A percentile compares a stretch with the other conserved stretches of the same genome.
Conservation (phyloP, 2,797 vertebrate genomes). For the Fratercula arctica region DNA sequence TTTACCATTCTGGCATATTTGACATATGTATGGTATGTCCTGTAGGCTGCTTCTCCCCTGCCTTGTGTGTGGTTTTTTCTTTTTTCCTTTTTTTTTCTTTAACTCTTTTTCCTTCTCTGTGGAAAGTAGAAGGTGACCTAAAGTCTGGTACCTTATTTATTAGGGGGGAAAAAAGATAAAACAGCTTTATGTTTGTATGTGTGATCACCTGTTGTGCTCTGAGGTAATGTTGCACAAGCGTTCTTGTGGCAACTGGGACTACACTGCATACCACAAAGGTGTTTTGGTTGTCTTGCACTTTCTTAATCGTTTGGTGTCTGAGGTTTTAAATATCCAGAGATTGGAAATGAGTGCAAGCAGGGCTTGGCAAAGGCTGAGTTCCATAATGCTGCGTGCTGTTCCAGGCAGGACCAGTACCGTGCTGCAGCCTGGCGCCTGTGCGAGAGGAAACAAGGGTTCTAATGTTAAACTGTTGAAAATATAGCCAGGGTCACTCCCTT, state of each 20-base stretch:
- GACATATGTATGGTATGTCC: not conserved
- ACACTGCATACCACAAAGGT: not conserved
- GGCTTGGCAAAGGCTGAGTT: not conserved
- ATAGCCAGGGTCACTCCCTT: not conserved
- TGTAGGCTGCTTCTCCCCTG: not conserved
- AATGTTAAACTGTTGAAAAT: not conserved
- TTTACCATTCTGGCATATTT: not conserved
- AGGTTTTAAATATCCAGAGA: not conserved
- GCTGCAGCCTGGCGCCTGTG: not conserved
- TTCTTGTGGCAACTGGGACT: not conserved
- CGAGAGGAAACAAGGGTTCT: not conserved
- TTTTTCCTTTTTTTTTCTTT: not conserved
- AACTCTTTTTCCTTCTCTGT: constrained; percentile 10
- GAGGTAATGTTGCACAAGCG: not conserved
- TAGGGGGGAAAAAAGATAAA: not conserved
- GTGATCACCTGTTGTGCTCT: not conserved
- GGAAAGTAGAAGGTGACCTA: not conserved
- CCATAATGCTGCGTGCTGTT: not conserved
- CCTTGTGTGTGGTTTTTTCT: not conserved
- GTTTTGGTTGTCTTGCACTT: not conserved
- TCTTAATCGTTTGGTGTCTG: not conserved
- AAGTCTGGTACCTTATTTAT: constrained; percentile 7
- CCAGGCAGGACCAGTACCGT: not conserved
- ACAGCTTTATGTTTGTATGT: not conserved
- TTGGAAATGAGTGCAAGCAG: not conserved